A percentile compares a stretch with the other conserved stretches of the same genome.
Evolutionary conservation across 2,888 invertebrate species (phyloP).

Genomic region (Rhamphomyia laevipes): DNA sequence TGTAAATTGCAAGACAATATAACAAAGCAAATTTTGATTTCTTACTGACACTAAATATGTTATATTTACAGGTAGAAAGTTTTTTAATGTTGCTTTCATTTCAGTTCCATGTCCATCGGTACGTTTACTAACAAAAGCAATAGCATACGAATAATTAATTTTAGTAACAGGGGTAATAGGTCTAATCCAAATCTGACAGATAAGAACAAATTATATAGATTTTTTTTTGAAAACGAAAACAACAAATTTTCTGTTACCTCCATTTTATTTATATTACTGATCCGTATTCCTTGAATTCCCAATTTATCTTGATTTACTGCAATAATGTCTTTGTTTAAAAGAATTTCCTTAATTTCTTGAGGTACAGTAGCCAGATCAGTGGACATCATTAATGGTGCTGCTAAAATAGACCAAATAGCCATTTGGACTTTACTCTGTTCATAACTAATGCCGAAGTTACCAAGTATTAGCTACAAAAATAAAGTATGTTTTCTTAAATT

Average conservation of each 20-base stretch:
- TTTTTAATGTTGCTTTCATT: constrained; percentile 24
- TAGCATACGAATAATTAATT: constrained; percentile 37
- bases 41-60: constrained; percentile 30
- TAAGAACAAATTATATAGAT: too few relatives aligned
- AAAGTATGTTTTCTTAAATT: background rate
- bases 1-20: constrained; percentile 12
- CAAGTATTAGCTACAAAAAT: constrained; percentile 41
- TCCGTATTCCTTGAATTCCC: constrained; percentile 49
- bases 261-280: constrained; percentile 34
- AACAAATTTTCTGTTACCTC: constrained; percentile 26
- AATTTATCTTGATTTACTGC: constrained; percentile 54
- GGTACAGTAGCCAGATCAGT: constrained; percentile 51
- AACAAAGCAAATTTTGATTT: constrained; percentile 5
- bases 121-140: constrained; percentile 38
- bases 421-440: constrained; percentile 60
- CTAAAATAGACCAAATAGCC: constrained; percentile 62
- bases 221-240: too few relatives aligned
- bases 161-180: constrained; percentile 31
- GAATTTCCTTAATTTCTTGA: constrained; percentile 45
- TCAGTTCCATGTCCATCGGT: constrained; percentile 35
- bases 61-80: constrained; percentile 28
- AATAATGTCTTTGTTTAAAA: constrained; percentile 49
- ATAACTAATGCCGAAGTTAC: constrained; percentile 50
- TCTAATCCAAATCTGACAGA: constrained; percentile 37
- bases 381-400: constrained; percentile 61